Conservation (phyloP, 2,888 invertebrate species). For the Drosophila atripex region DNA sequence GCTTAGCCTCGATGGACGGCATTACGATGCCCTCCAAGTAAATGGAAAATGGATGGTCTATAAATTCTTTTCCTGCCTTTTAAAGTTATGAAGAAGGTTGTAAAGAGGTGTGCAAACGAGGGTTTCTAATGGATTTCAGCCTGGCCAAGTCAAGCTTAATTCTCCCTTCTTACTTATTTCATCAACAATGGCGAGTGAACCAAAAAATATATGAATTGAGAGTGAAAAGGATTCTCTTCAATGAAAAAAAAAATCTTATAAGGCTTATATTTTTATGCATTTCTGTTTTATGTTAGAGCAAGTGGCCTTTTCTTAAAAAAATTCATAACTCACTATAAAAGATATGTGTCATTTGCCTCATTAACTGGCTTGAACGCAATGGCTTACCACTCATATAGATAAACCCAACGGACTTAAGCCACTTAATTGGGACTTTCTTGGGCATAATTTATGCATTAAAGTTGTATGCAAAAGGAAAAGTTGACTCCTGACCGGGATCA, state of each 20-base stretch:
- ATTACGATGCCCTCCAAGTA: slow-evolving; percentile 30
- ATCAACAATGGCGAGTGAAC: neutral
- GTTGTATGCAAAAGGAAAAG: slow-evolving; percentile 30
- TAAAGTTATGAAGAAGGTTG: slow-evolving; percentile 38
- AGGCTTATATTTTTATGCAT: neutral
- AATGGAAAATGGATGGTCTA: slow-evolving; percentile 59
- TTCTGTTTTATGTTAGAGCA: neutral
- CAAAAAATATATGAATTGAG: neutral
- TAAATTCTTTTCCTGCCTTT: slow-evolving; percentile 59
- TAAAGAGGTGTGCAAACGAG: slow-evolving; percentile 14
- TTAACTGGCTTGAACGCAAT: slow-evolving; percentile 15
- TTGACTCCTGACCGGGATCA: slow-evolving; percentile 17
- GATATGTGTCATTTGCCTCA: slow-evolving; percentile 10
- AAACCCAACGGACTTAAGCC: slow-evolving; percentile 19
- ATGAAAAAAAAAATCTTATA: no score
- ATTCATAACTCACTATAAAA: neutral
- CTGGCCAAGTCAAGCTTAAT: neutral
- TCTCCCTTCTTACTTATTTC: slow-evolving; percentile 3
- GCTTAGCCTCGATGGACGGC: slow-evolving; percentile 53
- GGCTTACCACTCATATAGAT: slow-evolving; percentile 18
- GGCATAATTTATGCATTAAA: slow-evolving; percentile 50
- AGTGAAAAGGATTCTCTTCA: neutral
- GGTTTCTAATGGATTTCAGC: neutral
- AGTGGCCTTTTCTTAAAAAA: neutral
- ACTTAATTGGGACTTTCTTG: slow-evolving; percentile 53